These are phyloP conservation scores for Tragelaphus imberbis DNA, from an alignment of 2,113 vertebrate genomes.

Conservation along the genomic window DNA sequence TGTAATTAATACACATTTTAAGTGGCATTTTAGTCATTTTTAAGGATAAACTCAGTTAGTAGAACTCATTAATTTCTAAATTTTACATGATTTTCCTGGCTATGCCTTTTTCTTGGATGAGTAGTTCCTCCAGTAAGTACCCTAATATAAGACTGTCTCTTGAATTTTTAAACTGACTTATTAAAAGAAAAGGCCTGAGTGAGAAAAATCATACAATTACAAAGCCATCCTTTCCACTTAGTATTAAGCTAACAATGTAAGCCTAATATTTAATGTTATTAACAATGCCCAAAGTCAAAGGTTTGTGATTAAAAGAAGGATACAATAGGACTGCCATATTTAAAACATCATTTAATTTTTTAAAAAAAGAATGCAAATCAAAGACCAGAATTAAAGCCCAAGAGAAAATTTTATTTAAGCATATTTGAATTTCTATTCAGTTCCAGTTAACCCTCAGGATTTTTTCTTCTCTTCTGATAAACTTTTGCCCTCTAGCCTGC, in stretches of 20 bases:
- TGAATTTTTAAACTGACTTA: slow-evolving; percentile 73
- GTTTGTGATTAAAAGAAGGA: slow-evolving; percentile 75
- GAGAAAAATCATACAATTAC: slow-evolving; percentile 73
- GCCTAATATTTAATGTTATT: slow-evolving; percentile 78
- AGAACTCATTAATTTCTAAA: slow-evolving; percentile 64
- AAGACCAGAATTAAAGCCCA: slow-evolving; percentile 68
- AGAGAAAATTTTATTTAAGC: slow-evolving; percentile 76
- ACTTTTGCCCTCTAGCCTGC: slow-evolving; percentile 74
- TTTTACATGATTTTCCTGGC: slow-evolving; percentile 54
- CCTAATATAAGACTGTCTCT: slow-evolving; percentile 71
- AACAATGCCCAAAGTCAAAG: slow-evolving; percentile 75
- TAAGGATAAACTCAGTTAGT: slow-evolving; percentile 70
- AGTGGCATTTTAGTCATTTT: slow-evolving; percentile 55
- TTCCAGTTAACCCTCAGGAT: slow-evolving; percentile 71
- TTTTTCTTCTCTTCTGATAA: slow-evolving; percentile 66
- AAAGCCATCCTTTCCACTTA: slow-evolving; percentile 72
- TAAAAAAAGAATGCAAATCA: slow-evolving; percentile 72
- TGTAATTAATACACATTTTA: slow-evolving; percentile 30
- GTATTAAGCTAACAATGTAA: slow-evolving; percentile 72
- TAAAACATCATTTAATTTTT: slow-evolving; percentile 73
- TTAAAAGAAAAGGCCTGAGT: slow-evolving; percentile 67
- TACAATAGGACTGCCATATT: slow-evolving; percentile 69
- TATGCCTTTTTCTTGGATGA: slow-evolving; percentile 58
- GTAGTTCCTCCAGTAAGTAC: slow-evolving; percentile 49
- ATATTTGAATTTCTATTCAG: slow-evolving; percentile 74